Evolutionary conservation across 2,888 invertebrate genomes (phyloP).

Genomic region (Agrotis segetum): DNA sequence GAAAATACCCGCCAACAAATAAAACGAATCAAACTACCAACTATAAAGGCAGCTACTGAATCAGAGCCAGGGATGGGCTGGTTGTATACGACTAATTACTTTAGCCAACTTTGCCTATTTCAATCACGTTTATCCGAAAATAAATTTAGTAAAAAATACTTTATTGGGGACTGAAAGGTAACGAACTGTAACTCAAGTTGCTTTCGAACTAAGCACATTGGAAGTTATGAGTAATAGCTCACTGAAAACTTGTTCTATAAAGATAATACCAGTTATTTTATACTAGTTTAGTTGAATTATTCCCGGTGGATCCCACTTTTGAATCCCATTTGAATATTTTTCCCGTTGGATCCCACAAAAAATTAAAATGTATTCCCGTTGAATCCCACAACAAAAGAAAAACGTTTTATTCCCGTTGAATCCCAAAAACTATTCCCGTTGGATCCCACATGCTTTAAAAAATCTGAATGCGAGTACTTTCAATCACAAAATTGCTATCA

Average conservation of each 20-base stretch:
- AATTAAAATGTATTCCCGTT: too few species aligned
- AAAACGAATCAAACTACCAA: constrained; percentile 83
- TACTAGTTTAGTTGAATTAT: neutral
- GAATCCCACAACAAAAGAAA: too few species aligned
- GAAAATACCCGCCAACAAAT: constrained; percentile 86
- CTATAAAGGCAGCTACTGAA: constrained; percentile 73
- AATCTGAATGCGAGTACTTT: too few species aligned
- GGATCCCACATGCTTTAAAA: too few species aligned
- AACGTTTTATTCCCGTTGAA: too few species aligned
- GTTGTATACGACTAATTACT: constrained; percentile 56
- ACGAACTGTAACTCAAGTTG: neutral
- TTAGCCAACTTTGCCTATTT: constrained; percentile 37
- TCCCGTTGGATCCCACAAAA: too few species aligned
- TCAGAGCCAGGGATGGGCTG: constrained; percentile 62
- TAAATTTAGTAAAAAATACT: constrained; percentile 27
- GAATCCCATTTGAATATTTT: too few species aligned
- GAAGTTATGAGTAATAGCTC: neutral
- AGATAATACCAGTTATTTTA: neutral
- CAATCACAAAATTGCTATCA: too few species aligned
- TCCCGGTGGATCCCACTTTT: too few species aligned
- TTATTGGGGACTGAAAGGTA: neutral
- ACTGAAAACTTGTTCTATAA: neutral
- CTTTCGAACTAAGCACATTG: neutral
- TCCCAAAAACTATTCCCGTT: too few species aligned
- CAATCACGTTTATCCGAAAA: constrained; percentile 23